Percentiles rank a stretch among this genome's conserved stretches.
Evolutionary conservation across 2,113 vertebrate genomes (phyloP).

Genomic region (Halcyon malimbica): DNA sequence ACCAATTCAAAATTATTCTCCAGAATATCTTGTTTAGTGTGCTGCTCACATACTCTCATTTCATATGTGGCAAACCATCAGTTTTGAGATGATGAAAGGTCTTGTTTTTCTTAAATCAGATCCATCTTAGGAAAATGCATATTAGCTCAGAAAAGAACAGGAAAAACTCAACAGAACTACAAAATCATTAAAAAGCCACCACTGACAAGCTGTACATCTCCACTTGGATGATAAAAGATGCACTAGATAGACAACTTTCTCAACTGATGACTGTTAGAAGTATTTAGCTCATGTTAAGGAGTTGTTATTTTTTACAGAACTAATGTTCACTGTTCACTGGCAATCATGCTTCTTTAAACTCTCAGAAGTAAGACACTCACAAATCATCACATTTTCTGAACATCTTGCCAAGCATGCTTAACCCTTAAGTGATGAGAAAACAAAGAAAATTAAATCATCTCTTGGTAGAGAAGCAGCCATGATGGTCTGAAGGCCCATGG

Average conservation of each 20-base stretch:
- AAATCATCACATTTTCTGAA: background rate
- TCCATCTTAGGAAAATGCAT: background rate
- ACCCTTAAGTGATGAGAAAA: background rate
- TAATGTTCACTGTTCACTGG: background rate
- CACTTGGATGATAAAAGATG: background rate
- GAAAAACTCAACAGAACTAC: background rate
- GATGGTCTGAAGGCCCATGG: background rate
- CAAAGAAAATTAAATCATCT: background rate
- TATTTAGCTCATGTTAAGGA: background rate
- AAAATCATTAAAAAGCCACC: slow-evolving; percentile 35
- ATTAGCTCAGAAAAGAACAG: background rate
- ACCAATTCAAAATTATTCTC: slow-evolving; percentile 45
- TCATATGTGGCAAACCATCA: background rate
- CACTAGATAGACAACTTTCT: background rate
- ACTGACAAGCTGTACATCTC: slow-evolving; percentile 3
- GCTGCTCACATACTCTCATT: slow-evolving; percentile 41
- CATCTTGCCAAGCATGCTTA: background rate
- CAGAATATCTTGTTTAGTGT: slow-evolving; percentile 27
- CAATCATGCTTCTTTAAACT: slow-evolving; percentile 15
- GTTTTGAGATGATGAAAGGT: slow-evolving; percentile 5
- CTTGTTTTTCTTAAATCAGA: slow-evolving; percentile 36
- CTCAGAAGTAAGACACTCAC: background rate
- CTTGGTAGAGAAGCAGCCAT: background rate
- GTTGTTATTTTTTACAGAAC: background rate
- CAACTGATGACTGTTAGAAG: background rate